Evolutionary conservation across 2,888 invertebrate species (phyloP), one percentile per base, ranked within the genome.

Genomic region (Nemotelus nigrinus): DNA sequence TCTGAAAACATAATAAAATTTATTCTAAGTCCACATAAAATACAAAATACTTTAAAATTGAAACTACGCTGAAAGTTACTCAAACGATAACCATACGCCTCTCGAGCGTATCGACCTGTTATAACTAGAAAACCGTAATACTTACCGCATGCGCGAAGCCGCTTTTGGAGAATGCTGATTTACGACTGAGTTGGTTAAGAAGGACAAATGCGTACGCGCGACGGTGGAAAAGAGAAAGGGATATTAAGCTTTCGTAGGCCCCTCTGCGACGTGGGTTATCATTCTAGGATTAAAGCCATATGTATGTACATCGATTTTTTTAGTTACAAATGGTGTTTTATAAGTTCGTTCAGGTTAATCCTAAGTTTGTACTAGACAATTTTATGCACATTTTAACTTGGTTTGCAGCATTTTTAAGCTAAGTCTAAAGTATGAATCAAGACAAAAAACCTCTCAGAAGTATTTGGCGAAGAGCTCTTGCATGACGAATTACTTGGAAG

Each of bases 1-100:
- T 25, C 58, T 58, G 58, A 7, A 58, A 8, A 10, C 7, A n/a
- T n/a, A 58, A 58, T n/a, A 58, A 58, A 58, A 58, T 58, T 53
- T 53, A 1, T 53, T 53, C 6, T 53, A 53, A 7, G 53, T 53
- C 7, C 53, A 6, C 25, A 6, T 50, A 50, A 50, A 50, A 50
- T 53, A 1, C 6, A 53, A 53, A 53, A 10, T 53, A 53, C 1
- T 53, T 53, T 53, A 53, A 53, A 10, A 53, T 53, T 53, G 53
- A 53, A 53, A 53, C 53, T 1, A 6, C 53, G 7, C 7, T 53
- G 10, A 53, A 53, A 53, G 1, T 53, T 53, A 53, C 53, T 53
- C 53, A 53, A 53, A 53, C 6, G 53, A 53, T 53, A 53, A 53
- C 53, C 53, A 53, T 10, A 53, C 53, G 10, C 53, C 53, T 53